Conservation (phyloP, 2,113 vertebrate genomes). For the Prinia subflava region DNA sequence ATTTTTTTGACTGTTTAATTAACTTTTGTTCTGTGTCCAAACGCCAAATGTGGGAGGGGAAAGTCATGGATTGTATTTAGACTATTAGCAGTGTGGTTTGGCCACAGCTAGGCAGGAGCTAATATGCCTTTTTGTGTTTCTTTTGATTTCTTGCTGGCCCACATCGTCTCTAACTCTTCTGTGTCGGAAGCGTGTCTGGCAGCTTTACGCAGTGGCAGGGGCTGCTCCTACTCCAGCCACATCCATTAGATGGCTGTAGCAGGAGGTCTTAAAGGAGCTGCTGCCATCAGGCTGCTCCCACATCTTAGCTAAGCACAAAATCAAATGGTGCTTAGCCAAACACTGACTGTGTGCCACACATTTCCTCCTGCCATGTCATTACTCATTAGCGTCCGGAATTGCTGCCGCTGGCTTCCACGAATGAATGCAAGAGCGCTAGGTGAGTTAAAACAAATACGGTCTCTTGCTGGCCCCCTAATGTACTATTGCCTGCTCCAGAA, state of each 20-base stretch:
- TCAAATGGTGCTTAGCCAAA: background rate
- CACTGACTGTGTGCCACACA: background rate
- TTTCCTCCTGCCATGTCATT: constrained; percentile 36
- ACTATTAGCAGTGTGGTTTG: background rate
- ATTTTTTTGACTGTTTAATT: background rate
- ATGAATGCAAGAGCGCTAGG: background rate
- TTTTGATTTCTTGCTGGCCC: background rate
- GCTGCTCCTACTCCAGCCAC: background rate
- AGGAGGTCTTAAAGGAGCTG: background rate
- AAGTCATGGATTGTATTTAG: background rate
- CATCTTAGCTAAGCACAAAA: background rate
- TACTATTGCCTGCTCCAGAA: background rate
- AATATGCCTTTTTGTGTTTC: background rate
- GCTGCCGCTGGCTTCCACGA: background rate
- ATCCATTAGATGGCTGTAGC: background rate
- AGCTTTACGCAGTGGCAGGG: background rate
- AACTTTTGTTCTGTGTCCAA: background rate
- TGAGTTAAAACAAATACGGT: constrained; percentile 34
- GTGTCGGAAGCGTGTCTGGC: fast-evolving
- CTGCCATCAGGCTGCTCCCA: fast-evolving
- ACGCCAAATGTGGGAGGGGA: background rate
- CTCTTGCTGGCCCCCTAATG: background rate
- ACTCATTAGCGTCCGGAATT: constrained; percentile 4
- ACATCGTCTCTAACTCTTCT: background rate
- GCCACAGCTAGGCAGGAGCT: background rate